Evolutionary conservation across 2,797 vertebrate species (phyloP), one percentile per base, ranked within the genome.

Genomic region (Notoglanidium macrostoma): DNA sequence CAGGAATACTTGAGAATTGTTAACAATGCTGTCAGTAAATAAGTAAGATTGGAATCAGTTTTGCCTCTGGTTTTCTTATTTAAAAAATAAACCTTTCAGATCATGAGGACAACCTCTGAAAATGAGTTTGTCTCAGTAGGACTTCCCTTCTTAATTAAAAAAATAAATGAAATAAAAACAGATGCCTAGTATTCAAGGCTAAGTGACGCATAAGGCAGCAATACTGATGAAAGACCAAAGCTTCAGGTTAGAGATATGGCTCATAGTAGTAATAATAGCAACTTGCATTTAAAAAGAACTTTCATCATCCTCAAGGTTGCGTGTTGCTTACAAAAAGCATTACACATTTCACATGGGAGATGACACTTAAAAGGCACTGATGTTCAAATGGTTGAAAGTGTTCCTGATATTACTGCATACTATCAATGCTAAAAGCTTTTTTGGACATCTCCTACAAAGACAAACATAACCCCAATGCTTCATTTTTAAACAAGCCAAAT

Each of bases 341-440:
- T 12, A 23, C 4, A 35, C 46, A 5, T 54, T 83, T 54, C 10
- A 67, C 15, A 19, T 46, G 19, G 15, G 10, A 55, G 44, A 51
- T 23, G 81, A 68, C 63, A 51, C n/a, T 54, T 17, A 77, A 63
- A 7, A 77, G 26, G 21, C 29, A 35, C 59, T 23, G 10, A 35
- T 54, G 49, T 57, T 79, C 32, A 35, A 61, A 67, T 72, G 17
- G 26, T 15, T 54, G 29, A 3, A 80, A 86, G 67, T 61, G 46
- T 83, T 81, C 51, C 61, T 32, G 46, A 44, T 61, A 65, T 23
- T n/a, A 63, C 65, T 89, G 84, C 44, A 40, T 21, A 12, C 78
- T 61, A 55, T 61, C 51, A 11, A 29, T 72, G 51, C 73, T 89
- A 83, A 90, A 89, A 88, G 88, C 88, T 87, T 88, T 89, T 86